A percentile compares a stretch with the other conserved stretches of the same genome.
Evolutionary conservation across 37 sponge, comb jelly and placozoan genomes (phyloP).

Genomic region (Chondrosia reniformis): DNA sequence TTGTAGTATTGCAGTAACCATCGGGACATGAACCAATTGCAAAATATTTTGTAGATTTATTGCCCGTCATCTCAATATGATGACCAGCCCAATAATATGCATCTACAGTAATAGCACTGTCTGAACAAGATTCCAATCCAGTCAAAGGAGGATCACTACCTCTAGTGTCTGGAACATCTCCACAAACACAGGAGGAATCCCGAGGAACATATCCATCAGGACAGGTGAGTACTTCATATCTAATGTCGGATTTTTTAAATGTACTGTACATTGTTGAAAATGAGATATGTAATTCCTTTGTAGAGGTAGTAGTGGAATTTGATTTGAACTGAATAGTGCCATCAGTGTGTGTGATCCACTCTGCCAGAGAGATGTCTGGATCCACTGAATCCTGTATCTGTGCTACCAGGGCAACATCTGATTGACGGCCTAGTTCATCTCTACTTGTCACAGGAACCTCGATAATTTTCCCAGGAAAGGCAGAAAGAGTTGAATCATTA

Average conservation of each 20-base stretch:
- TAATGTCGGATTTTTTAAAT: not conserved
- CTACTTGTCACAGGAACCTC: not conserved
- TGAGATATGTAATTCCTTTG: too few species aligned
- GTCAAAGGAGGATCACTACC: not conserved
- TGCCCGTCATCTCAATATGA: too few species aligned
- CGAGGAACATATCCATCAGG: not conserved
- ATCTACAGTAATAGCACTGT: not conserved
- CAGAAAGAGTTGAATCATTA: not conserved
- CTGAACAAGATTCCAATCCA: not conserved
- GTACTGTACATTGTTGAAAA: not conserved
- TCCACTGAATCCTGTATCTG: not conserved
- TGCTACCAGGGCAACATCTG: not conserved
- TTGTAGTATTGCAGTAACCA: not conserved
- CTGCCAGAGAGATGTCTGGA: not conserved
- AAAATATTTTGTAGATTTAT: not conserved
- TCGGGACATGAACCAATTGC: constrained; percentile 4
- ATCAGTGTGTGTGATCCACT: not conserved
- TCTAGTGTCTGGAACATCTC: not conserved
- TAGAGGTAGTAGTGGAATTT: not conserved
- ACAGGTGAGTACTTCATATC: not conserved
- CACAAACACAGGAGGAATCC: not conserved
- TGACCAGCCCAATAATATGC: not conserved
- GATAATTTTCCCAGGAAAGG: not conserved
- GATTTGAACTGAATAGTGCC: not conserved
- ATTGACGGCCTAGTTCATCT: not conserved